These are phyloP conservation scores for Minunthozetes semirufus DNA, from an alignment of 2,888 invertebrate species.

Conservation along the genomic window DNA sequence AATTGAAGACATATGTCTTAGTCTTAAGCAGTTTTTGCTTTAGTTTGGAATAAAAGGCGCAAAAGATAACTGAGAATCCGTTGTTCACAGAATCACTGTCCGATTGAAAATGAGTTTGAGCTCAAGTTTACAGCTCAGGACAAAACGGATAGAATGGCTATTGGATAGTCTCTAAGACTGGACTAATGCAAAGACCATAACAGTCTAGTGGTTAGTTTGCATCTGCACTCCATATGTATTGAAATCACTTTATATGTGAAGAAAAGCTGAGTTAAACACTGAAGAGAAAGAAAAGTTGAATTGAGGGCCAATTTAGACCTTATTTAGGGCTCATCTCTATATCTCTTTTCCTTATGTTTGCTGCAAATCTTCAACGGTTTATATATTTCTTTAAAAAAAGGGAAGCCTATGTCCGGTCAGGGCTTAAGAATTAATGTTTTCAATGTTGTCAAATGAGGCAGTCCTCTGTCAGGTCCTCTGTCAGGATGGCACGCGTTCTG, in stretches of 20 bases:
- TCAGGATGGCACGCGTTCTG: slow-evolving; percentile 7
- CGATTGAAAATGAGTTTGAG: no score
- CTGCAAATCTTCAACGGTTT: background rate
- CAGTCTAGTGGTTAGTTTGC: background rate
- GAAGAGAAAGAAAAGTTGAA: background rate
- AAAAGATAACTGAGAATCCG: no score
- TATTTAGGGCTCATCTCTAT: background rate
- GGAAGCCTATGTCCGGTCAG: background rate
- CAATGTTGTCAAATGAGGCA: background rate
- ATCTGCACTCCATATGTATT: background rate
- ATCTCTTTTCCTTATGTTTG: background rate
- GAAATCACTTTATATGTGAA: background rate
- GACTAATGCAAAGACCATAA: background rate
- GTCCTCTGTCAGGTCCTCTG: background rate
- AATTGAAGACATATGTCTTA: no score
- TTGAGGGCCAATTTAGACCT: no score
- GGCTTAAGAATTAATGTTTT: background rate
- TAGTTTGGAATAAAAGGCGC: no score
- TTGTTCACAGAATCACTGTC: no score
- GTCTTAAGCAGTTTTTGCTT: no score
- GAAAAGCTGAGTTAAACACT: background rate
- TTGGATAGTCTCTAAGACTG: background rate
- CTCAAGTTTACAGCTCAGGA: no score
- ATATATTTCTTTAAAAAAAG: background rate
- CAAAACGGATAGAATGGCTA: no score